phyloP scores from a whole-genome alignment of 2,888 invertebrate genomes.

The Euzophera pinguis region DNA sequence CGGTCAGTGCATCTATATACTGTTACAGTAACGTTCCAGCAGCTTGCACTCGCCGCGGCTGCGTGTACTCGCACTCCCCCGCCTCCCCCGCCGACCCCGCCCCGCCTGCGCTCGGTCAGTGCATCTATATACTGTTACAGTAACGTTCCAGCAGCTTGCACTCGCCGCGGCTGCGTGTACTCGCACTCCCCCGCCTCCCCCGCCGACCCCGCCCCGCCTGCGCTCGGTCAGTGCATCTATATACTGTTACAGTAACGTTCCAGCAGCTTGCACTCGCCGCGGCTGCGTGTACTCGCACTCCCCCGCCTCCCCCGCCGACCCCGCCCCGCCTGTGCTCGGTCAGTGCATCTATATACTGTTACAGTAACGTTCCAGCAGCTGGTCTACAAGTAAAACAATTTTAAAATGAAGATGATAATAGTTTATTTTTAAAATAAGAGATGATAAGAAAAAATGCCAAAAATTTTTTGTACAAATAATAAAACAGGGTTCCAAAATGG shows the following conservation, averaged over 20 bases:
- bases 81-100: slow-evolving; percentile 43
- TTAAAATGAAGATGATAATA: too few relatives aligned
- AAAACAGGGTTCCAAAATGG: too few relatives aligned
- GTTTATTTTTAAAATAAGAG: too few relatives aligned
- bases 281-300: too few relatives aligned
- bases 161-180: slow-evolving; percentile 61
- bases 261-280: slow-evolving; percentile 82
- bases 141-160: slow-evolving; percentile 75
- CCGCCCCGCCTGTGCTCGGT: slow-evolving; percentile 32
- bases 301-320: slow-evolving; percentile 41
- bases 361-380: background rate
- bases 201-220: slow-evolving; percentile 31
- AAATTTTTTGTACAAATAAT: too few relatives aligned
- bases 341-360: slow-evolving; percentile 14
- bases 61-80: too few relatives aligned
- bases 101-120: slow-evolving; percentile 32
- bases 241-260: background rate
- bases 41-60: slow-evolving; percentile 82
- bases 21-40: background rate
- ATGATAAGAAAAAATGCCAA: too few relatives aligned
- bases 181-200: slow-evolving; percentile 34
- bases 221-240: slow-evolving; percentile 27
- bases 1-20: slow-evolving; percentile 25
- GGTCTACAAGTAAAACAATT: background rate
- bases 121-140: background rate